Percentiles rank a stretch among this genome's conserved stretches.
Evolutionary conservation across 2,888 invertebrate species (phyloP).

Genomic region (Aphelenchoides bicaudatus): DNA sequence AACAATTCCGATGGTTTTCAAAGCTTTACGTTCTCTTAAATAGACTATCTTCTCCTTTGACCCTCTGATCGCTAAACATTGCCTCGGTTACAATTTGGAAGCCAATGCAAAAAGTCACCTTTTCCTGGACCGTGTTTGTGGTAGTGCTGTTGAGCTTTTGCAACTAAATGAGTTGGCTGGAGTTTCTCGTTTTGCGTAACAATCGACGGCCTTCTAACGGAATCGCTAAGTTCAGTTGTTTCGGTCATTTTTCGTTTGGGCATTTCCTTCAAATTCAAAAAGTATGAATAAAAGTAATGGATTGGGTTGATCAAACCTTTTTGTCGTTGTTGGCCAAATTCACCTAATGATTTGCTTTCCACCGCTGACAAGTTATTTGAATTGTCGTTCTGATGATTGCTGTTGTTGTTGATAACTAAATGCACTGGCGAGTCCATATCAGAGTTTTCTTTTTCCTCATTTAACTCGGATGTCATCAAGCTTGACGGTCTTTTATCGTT

Average conservation of each 20-base stretch:
- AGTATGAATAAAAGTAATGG: slow-evolving; percentile 14
- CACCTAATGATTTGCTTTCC: slow-evolving; percentile 52
- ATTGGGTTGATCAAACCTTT: not conserved
- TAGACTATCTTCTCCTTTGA: slow-evolving; percentile 60
- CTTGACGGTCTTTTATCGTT: too few species aligned
- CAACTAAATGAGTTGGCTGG: slow-evolving; percentile 46
- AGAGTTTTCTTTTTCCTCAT: slow-evolving; percentile 1
- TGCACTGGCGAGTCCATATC: slow-evolving; percentile 6
- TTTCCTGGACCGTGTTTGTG: slow-evolving; percentile 53
- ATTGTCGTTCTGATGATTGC: not conserved
- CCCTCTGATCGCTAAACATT: slow-evolving; percentile 55
- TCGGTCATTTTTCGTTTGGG: slow-evolving; percentile 46
- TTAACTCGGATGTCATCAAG: too few species aligned
- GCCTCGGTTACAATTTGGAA: slow-evolving; percentile 18
- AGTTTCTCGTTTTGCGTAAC: slow-evolving; percentile 37
- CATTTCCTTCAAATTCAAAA: slow-evolving; percentile 31
- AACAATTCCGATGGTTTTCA: slow-evolving; percentile 61
- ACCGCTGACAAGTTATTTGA: slow-evolving; percentile 36
- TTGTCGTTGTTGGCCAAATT: slow-evolving; percentile 39
- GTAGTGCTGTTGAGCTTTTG: slow-evolving; percentile 47
- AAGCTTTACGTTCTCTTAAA: slow-evolving; percentile 57
- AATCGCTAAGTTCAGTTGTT: slow-evolving; percentile 28
- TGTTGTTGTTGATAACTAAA: not conserved
- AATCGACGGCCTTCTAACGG: too few species aligned
- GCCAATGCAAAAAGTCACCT: slow-evolving; percentile 11